Percentiles rank a stretch among this genome's conserved stretches.
These are phyloP conservation scores for Cochlearius cochlearius DNA, from an alignment of 2,113 vertebrate species.

Conservation along the genomic window DNA sequence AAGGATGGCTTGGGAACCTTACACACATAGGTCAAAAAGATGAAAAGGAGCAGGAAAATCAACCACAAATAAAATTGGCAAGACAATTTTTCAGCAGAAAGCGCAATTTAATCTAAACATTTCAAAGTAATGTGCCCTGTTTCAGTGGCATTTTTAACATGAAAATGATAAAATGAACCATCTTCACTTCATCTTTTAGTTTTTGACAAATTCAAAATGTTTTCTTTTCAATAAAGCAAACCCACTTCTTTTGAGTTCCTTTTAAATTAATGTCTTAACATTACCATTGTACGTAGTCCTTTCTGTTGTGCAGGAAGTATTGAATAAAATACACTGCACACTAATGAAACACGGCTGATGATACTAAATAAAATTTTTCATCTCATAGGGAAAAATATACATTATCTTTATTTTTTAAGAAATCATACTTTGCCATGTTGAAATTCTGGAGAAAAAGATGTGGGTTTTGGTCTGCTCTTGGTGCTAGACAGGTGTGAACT, in stretches of 20 bases:
- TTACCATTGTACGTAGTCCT: neutral
- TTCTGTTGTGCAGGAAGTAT: neutral
- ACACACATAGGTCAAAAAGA: neutral
- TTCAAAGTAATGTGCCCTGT: neutral
- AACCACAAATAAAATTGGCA: neutral
- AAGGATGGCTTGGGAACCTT: neutral
- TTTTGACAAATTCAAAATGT: conserved; percentile 29
- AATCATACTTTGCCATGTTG: neutral
- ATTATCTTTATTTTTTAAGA: neutral
- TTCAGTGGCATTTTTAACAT: neutral
- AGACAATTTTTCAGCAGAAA: conserved; percentile 4
- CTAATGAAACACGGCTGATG: neutral
- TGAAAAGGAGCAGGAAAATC: neutral
- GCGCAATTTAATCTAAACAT: neutral
- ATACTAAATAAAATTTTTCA: neutral
- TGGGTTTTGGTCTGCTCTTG: neutral
- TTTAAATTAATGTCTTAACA: neutral
- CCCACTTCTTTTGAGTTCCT: neutral
- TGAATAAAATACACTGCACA: neutral
- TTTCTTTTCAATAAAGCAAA: neutral
- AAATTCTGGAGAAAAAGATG: neutral
- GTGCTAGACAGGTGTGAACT: neutral
- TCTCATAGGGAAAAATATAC: neutral
- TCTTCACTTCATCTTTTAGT: neutral
- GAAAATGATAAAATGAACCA: conserved; percentile 23